Conservation (phyloP, 2,888 invertebrate species). For the Drosophila aldrichi region DNA sequence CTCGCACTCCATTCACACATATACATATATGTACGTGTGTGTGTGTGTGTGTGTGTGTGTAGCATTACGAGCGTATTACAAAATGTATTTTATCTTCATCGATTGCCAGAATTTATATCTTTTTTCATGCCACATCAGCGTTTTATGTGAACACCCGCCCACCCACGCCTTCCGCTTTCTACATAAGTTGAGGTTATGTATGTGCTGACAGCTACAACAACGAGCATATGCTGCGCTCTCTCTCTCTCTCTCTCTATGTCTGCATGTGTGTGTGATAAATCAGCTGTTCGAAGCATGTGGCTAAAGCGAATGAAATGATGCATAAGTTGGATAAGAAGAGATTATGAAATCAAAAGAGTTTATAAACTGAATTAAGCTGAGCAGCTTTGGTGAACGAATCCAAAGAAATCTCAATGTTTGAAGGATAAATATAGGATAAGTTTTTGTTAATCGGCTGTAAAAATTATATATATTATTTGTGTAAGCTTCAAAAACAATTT, state of each 20-base stretch:
- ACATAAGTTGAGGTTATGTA: constrained; percentile 63
- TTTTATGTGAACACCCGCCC: constrained; percentile 52
- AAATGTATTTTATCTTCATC: constrained; percentile 83
- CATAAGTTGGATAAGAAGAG: constrained; percentile 35
- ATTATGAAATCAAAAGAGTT: constrained; percentile 16
- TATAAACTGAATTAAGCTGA: constrained; percentile 10
- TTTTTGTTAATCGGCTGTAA: background rate
- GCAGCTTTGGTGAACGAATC: background rate
- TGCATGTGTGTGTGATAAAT: constrained; percentile 45
- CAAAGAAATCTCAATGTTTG: background rate
- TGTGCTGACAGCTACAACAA: constrained; percentile 68
- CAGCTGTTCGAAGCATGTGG: constrained; percentile 61
- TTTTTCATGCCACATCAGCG: constrained; percentile 80
- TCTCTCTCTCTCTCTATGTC: background rate
- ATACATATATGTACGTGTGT: background rate
- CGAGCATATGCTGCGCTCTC: constrained; percentile 38
- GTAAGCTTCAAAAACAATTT: background rate
- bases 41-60: constrained; percentile 17
- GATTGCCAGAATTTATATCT: constrained; percentile 82
- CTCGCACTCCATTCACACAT: constrained; percentile 15
- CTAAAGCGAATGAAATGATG: constrained; percentile 37
- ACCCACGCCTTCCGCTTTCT: background rate
- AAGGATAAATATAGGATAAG: too few relatives aligned
- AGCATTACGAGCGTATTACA: constrained; percentile 71
- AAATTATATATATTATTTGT: background rate